Conservation (phyloP, 2,113 vertebrate genomes). For the Psittacara wagleri region DNA sequence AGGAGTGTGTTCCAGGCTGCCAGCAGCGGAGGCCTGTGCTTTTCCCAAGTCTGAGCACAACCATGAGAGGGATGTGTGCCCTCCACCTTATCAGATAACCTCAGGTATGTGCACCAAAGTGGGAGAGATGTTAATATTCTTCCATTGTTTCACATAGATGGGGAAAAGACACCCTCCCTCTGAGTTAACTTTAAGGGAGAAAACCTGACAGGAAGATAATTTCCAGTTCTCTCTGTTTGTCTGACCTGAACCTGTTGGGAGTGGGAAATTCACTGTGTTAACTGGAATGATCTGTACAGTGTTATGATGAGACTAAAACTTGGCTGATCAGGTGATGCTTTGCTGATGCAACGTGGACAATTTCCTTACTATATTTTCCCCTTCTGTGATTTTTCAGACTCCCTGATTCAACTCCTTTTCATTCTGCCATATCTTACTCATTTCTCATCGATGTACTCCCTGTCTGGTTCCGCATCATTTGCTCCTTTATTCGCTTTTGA, state of each 20-base stretch:
- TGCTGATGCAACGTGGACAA: not conserved
- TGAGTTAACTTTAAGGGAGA: not conserved
- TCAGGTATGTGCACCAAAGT: rapidly evolving
- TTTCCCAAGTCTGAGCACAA: not conserved
- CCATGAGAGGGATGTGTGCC: not conserved
- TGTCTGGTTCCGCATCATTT: not conserved
- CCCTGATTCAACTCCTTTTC: not conserved
- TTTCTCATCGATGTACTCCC: not conserved
- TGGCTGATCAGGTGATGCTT: not conserved
- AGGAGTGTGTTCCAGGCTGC: rapidly evolving
- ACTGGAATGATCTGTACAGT: not conserved
- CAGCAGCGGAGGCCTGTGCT: not conserved
- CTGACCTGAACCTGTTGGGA: not conserved
- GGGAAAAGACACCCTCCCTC: not conserved
- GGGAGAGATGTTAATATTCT: not conserved
- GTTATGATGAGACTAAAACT: not conserved
- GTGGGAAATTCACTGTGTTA: not conserved
- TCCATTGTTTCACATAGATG: not conserved
- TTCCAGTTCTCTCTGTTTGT: not conserved
- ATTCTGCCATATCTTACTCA: not conserved
- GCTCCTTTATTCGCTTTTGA: not conserved
- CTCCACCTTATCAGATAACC: not conserved
- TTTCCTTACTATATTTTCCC: not conserved
- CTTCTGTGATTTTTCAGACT: not conserved
- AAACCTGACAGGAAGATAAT: not conserved